A percentile compares a stretch with the other conserved stretches of the same genome.
Conservation (phyloP, 1,140 invertebrate species). For the Acromyrmex charruanus region DNA sequence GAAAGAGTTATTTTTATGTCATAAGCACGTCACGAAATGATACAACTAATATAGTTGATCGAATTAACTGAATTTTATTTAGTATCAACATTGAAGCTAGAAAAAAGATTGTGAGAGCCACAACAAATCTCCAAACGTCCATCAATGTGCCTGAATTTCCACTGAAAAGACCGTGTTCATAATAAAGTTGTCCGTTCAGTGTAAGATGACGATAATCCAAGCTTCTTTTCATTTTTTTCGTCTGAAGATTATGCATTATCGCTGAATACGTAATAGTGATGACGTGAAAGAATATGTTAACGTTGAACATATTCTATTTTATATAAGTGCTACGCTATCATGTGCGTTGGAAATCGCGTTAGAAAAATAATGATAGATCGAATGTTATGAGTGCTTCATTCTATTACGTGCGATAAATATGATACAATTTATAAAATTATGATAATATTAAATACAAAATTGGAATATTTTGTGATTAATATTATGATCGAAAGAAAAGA, state of each 20-base stretch:
- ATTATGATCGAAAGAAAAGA: not conserved
- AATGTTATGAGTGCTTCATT: not conserved
- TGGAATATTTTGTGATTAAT: not conserved
- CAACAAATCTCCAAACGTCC: not conserved
- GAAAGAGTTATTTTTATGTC: not conserved
- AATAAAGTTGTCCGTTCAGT: constrained; percentile 20
- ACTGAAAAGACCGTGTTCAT: constrained; percentile 10
- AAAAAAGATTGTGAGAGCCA: not conserved
- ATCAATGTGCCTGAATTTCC: not conserved
- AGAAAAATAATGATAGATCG: constrained; percentile 5
- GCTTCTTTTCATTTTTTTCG: constrained; percentile 18
- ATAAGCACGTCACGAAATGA: not conserved
- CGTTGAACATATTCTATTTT: not conserved
- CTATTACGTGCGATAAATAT: not conserved
- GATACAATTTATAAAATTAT: constrained; percentile 13
- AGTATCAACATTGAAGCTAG: not conserved
- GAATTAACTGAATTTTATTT: not conserved
- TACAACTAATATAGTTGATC: not conserved
- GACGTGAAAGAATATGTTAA: constrained; percentile 2
- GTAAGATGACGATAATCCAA: not conserved
- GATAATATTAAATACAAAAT: constrained; percentile 26
- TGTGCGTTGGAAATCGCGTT: not conserved
- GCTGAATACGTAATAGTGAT: not conserved
- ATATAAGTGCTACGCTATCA: not conserved
- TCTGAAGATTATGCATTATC: not conserved